Evolutionary conservation across 2,888 invertebrate species (phyloP), one percentile per base, ranked within the genome.

Genomic region (Heliconius cydno): DNA sequence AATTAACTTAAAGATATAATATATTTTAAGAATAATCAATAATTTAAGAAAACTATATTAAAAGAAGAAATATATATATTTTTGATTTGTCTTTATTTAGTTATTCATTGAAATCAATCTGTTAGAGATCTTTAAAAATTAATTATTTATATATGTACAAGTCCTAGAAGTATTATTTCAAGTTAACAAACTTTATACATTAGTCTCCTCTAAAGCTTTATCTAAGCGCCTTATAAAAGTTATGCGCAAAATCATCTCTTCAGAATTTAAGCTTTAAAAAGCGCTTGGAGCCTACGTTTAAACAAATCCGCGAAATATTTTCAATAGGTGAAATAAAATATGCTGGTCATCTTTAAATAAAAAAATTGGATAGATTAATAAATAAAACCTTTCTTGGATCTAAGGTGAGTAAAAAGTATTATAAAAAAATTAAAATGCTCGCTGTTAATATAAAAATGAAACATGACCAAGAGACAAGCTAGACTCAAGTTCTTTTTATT

Each of bases 211-310:
- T n/a, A 73, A 72, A 60, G 34, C 28, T 73, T 60, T 60, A n/a
- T 38, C 12, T 46, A 9, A 52, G n/a, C 73, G 60, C 73, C 52
- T 73, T 57, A 57, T 9, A 73, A 60, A 73, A 73, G 12, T 60
- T 73, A n/a, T 3, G 34, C 57, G 73, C 73, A 73, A 73, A 73
- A 60, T 22, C 13, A 60, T 60, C 73, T n/a, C 34, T n/a, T 30
- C 5, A 34, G 52, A 60, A n/a, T 73, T 73, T 60, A 73, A 73
- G 57, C 73, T 60, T n/a, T 60, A 57, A 60, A 60, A 60, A 73
- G n/a, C 3, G 60, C 3, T 73, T 7, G 60, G 46, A 10, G 38
- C 38, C 38, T 68, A 68, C 65, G 28, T 28, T 28, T 28, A n/a
- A 12, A 60, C 10, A 13, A 65, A 65, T 65, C 65, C 28, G 65